Evolutionary conservation across 1,140 invertebrate species (phyloP).

Genomic region (Hyles euphorbiae): DNA sequence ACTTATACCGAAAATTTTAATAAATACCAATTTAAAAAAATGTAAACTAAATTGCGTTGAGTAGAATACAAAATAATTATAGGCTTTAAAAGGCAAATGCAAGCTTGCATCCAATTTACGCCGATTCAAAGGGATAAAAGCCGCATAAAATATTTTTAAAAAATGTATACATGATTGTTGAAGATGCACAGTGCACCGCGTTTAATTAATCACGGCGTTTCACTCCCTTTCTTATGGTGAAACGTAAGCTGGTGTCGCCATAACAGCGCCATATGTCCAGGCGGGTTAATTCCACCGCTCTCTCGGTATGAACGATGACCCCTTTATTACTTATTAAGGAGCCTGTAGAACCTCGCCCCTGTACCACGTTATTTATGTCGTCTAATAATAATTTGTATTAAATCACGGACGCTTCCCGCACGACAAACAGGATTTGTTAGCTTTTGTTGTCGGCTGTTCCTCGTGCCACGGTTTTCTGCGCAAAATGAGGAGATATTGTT

Average conservation of each 20-base stretch:
- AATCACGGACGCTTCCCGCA: conserved; percentile 62
- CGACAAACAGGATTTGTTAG: conserved; percentile 68
- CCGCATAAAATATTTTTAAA: no score
- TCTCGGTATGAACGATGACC: conserved; percentile 63
- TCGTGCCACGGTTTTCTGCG: conserved; percentile 20
- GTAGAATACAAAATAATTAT: no score
- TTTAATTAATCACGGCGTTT: no score
- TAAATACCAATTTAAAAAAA: no score
- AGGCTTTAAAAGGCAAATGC: no score
- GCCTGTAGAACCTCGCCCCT: conserved; percentile 44
- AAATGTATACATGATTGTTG: no score
- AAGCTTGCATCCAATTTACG: no score
- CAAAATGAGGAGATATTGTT: conserved; percentile 35
- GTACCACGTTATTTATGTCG: conserved; percentile 69
- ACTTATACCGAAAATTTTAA: no score
- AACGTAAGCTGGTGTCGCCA: conserved; percentile 6
- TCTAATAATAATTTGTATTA: conserved; percentile 76
- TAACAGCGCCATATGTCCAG: conserved; percentile 42
- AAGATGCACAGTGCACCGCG: no score
- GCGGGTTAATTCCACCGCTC: conserved; percentile 53
- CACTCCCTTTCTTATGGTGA: neutral
- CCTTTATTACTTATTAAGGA: conserved; percentile 75
- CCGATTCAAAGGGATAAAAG: no score
- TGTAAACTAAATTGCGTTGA: no score
- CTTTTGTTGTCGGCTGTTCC: conserved; percentile 56